phyloP scores from a whole-genome alignment of 1,140 invertebrate genomes.

The Phocides pigmalion region DNA sequence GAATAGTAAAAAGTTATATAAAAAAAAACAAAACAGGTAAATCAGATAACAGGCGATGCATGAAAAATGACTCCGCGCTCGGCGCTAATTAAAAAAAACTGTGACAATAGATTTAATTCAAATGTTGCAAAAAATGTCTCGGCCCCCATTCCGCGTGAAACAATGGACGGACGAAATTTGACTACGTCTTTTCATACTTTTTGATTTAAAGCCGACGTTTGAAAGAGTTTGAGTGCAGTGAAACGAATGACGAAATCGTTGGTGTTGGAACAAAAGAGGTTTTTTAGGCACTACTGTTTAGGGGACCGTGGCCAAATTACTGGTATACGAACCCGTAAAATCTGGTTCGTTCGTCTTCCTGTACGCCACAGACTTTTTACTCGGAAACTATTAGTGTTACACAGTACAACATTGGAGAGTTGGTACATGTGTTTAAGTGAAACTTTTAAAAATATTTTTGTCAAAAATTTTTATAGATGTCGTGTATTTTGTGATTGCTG shows the following conservation, averaged over 20 bases:
- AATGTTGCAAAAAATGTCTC: slow-evolving; percentile 63
- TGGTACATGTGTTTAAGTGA: too few relatives aligned
- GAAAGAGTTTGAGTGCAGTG: slow-evolving; percentile 57
- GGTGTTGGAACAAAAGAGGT: slow-evolving; percentile 50
- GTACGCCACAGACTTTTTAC: too few relatives aligned
- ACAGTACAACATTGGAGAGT: too few relatives aligned
- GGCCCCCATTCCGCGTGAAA: slow-evolving; percentile 61
- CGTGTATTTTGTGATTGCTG: too few relatives aligned
- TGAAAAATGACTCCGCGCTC: slow-evolving; percentile 78
- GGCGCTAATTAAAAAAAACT: slow-evolving; percentile 78
- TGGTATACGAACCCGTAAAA: too few relatives aligned
- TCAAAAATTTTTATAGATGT: too few relatives aligned
- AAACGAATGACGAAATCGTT: slow-evolving; percentile 59
- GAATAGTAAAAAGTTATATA: slow-evolving; percentile 39
- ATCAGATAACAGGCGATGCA: slow-evolving; percentile 81
- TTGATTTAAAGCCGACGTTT: slow-evolving; percentile 75
- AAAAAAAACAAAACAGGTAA: slow-evolving; percentile 73
- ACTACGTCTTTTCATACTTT: slow-evolving; percentile 71
- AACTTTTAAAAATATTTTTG: too few relatives aligned
- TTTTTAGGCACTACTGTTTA: slow-evolving; percentile 42
- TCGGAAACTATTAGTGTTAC: too few relatives aligned
- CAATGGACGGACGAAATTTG: slow-evolving; percentile 71
- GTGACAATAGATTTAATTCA: slow-evolving; percentile 69
- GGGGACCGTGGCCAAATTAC: too few relatives aligned
- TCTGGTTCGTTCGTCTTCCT: too few relatives aligned